Evolutionary conservation across 2,888 invertebrate genomes (phyloP).

Genomic region (Periphyllus acericola): DNA sequence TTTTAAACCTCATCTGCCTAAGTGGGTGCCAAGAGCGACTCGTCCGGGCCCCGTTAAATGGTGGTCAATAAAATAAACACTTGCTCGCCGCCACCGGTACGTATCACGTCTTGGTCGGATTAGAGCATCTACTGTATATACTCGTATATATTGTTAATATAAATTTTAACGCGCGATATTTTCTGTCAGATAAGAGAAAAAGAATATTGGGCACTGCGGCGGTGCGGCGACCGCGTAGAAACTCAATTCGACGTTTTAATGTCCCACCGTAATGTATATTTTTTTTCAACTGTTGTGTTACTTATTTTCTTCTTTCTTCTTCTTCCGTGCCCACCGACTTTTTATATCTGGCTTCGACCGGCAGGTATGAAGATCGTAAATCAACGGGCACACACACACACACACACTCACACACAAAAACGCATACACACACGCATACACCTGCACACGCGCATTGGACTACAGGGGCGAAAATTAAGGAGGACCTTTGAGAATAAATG

Average conservation of each 20-base stretch:
- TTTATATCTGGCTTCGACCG: constrained; percentile 36
- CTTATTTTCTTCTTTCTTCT: constrained; percentile 27
- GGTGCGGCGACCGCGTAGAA: background rate
- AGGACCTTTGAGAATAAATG: constrained; percentile 50
- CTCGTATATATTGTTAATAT: background rate
- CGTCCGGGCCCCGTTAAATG: constrained; percentile 24
- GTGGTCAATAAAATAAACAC: constrained; percentile 55
- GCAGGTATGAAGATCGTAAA: constrained; percentile 40
- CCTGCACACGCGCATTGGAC: background rate
- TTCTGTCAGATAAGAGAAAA: constrained; percentile 39
- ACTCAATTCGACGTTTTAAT: constrained; percentile 49
- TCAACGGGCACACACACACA: constrained; percentile 17
- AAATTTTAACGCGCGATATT: constrained; percentile 39
- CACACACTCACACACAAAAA: background rate
- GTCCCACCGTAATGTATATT: constrained; percentile 15
- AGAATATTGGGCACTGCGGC: constrained; percentile 19
- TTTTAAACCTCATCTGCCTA: background rate
- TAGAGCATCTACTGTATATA: background rate
- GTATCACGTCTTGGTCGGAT: constrained; percentile 5
- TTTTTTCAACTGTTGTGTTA: constrained; percentile 43
- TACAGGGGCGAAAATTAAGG: constrained; percentile 48
- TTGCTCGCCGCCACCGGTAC: constrained; percentile 17
- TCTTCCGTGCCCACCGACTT: constrained; percentile 51
- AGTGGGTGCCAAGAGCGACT: constrained; percentile 31
- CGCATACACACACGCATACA: background rate